Conservation (phyloP, 2,113 vertebrate genomes). For the Phrynocephalus versicolor region DNA sequence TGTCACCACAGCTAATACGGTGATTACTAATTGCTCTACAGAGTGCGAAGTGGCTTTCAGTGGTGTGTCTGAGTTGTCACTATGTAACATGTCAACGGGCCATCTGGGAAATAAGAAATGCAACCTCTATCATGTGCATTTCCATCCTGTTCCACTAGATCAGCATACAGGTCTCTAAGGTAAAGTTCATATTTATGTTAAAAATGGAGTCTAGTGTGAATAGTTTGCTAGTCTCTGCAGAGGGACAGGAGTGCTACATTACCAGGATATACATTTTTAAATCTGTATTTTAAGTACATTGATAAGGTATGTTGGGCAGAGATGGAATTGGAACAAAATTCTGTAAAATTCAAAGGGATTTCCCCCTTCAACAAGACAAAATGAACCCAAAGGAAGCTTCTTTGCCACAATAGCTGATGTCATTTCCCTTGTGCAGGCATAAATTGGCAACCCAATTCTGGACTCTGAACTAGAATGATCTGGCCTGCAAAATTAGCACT, state of each 20-base stretch:
- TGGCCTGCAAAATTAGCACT: too few species aligned
- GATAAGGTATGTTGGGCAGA: background rate
- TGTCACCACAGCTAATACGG: background rate
- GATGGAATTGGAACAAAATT: constrained; percentile 22
- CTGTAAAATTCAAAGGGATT: constrained; percentile 32
- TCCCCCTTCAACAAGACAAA: constrained; percentile 24
- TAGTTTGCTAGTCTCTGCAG: constrained; percentile 21
- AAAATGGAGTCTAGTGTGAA: constrained; percentile 3
- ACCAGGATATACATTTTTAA: background rate
- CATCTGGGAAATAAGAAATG: background rate
- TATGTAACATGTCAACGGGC: background rate
- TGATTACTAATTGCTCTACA: background rate
- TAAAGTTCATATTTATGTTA: constrained; percentile 26
- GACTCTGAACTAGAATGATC: too few species aligned
- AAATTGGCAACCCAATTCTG: too few species aligned
- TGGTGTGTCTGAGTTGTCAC: background rate
- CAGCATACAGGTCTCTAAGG: background rate
- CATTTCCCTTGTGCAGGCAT: too few species aligned
- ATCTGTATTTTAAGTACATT: constrained; percentile 4
- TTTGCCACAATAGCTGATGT: constrained; percentile 35
- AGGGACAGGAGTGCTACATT: background rate
- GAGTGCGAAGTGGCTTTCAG: background rate
- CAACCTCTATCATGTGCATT: background rate
- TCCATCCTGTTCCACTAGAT: background rate
- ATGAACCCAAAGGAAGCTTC: background rate